Base-by-base conservation (phyloP, 2,888 invertebrate species). In the Machimus rusticus region DNA sequence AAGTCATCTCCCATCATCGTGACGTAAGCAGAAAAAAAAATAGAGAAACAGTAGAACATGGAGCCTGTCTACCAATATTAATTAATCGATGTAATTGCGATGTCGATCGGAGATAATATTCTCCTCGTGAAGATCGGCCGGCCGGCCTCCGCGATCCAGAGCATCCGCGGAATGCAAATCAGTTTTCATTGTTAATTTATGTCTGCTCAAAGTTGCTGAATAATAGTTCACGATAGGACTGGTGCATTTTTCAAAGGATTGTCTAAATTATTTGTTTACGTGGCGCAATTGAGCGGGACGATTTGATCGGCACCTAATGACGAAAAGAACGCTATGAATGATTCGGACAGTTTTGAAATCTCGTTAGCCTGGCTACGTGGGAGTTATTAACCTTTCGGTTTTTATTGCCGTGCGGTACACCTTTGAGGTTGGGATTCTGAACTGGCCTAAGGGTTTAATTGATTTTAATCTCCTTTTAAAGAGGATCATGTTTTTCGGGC, bases 11-110 rank as follows among this genome's bases (percentile, higher is more conserved):
- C 66, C 16, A 43, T 84, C 84, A 84, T 74, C 66, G 82, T 82
- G 82, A 82, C 84, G 84, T 84, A 37, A 74, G 31, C 66, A 66
- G 28, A 66, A 66, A 66, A 39, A 31, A 34, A 23, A 55, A 39
- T 39, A 39, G 31, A 31, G 6, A 84, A 84, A 84, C 84, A 84
- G 84, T 66, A 39, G 74, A 84, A 84, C 84, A 84, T 84, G 84
- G 66, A 66, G 66, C 74, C 84, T 84, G 84, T 84, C 84, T 87
- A 89, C 90, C 90, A 91, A 91, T 92, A 92, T 92, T 92, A 92
- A 92, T 92, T 92, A 92, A 92, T 92, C 92, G 92, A 91, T 92
- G 92, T 92, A 92, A 92, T 92, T 92, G 92, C 91, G 91, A 91
- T 92, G 92, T 92, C 92, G 91, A 91, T 91, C 91, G 88, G 89